These are phyloP conservation scores for Hypomesus transpacificus DNA, from an alignment of 2,113 vertebrate genomes.

Conservation along the genomic window DNA sequence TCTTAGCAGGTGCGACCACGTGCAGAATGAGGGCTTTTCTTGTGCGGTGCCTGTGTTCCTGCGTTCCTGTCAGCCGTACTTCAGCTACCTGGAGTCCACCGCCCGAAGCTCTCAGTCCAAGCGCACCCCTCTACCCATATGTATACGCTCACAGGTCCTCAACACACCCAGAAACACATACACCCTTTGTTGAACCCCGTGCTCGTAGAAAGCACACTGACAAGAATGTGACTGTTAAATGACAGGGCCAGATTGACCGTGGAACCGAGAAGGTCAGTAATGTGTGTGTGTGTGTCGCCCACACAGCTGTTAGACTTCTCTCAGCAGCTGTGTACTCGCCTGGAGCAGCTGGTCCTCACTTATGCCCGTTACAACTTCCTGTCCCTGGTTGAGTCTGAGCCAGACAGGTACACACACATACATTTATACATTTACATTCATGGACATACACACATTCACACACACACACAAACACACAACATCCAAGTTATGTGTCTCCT, in stretches of 20 bases:
- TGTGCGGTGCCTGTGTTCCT: conserved; percentile 68
- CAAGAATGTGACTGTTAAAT: neutral
- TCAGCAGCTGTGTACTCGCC: conserved; percentile 75
- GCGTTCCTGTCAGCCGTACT: conserved; percentile 73
- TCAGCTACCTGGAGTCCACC: conserved; percentile 75
- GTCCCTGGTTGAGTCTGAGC: conserved; percentile 72
- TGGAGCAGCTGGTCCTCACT: conserved; percentile 78
- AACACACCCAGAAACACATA: neutral
- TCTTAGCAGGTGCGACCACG: conserved; percentile 55
- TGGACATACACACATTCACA: conserved; percentile 5
- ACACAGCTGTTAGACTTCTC: conserved; percentile 77
- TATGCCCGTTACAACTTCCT: conserved; percentile 68
- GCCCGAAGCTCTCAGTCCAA: conserved; percentile 51
- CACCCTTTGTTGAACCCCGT: neutral
- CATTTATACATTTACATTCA: too few species aligned
- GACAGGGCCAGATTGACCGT: neutral
- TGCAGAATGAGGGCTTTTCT: conserved; percentile 61
- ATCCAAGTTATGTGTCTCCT: too few species aligned
- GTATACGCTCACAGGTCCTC: conserved; percentile 63
- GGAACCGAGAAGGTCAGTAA: neutral
- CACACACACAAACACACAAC: neutral
- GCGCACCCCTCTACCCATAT: conserved; percentile 39
- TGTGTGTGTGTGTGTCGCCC: conserved; percentile 6
- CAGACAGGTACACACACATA: conserved; percentile 63
- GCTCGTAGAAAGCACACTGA: too few species aligned